Evolutionary conservation across 2,113 vertebrate genomes (phyloP).

Genomic region (Pterophyllum scalare): DNA sequence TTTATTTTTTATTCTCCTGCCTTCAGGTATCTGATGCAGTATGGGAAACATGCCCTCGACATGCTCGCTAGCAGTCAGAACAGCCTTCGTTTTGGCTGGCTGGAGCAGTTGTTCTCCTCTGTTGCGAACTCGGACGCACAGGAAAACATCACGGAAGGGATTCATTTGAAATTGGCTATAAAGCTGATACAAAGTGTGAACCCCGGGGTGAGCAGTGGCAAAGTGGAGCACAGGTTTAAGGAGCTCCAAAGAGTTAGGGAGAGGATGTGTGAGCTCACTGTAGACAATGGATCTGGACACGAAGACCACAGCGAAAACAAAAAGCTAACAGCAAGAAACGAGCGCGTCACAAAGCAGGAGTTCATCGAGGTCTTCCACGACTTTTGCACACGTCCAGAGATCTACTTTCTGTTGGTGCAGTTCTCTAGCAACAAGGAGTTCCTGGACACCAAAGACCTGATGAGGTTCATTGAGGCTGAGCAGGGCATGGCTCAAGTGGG

Average conservation of each 20-base stretch:
- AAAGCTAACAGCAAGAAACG: constrained; percentile 18
- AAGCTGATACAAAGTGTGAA: constrained; percentile 89
- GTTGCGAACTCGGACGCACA: constrained; percentile 66
- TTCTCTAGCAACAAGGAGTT: constrained; percentile 99
- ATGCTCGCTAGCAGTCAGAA: constrained; percentile 94
- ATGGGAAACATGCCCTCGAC: constrained; percentile 92
- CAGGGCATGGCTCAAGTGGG: constrained; percentile 93
- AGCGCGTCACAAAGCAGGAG: constrained; percentile 86
- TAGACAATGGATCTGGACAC: constrained; percentile 31
- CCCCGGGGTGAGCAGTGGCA: constrained; percentile 87
- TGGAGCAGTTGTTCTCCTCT: constrained; percentile 86
- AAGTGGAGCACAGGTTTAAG: constrained; percentile 93
- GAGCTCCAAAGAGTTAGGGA: constrained; percentile 91
- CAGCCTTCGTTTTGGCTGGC: constrained; percentile 91
- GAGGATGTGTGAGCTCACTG: constrained; percentile 68
- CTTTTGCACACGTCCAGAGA: constrained; percentile 95
- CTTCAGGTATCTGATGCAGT: constrained; percentile 90
- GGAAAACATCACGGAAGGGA: constrained; percentile 79
- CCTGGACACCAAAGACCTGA: constrained; percentile 93
- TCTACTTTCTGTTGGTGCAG: constrained; percentile 96
- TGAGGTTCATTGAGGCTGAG: constrained; percentile 96
- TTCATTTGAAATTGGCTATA: constrained; percentile 85
- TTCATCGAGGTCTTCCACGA: constrained; percentile 95
- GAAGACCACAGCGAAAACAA: constrained; percentile 44
- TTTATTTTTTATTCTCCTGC: not conserved